phyloP scores from a whole-genome alignment of 2,113 vertebrate species.

The Aspidoscelis tigris region DNA sequence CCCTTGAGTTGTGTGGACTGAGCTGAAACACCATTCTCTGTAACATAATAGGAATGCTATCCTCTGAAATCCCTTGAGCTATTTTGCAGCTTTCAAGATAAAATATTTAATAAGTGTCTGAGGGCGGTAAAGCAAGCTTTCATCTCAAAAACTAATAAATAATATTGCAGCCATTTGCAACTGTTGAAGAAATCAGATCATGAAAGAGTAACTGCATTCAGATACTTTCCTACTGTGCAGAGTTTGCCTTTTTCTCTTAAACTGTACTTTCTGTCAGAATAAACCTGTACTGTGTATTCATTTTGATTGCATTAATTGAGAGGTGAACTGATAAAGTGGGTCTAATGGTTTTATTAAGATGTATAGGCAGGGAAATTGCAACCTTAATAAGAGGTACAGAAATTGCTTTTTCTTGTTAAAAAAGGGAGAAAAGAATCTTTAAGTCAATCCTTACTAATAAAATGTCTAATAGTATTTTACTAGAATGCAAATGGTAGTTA shows the following conservation, averaged over 20 bases:
- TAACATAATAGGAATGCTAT: conserved; percentile 15
- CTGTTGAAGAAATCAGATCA: conserved; percentile 21
- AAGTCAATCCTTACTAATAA: neutral
- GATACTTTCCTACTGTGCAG: conserved; percentile 7
- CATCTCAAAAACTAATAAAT: conserved; percentile 31
- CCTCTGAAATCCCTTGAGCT: conserved; percentile 22
- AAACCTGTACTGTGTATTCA: conserved; percentile 4
- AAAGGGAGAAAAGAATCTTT: neutral
- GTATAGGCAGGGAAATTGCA: neutral
- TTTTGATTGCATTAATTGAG: conserved; percentile 19
- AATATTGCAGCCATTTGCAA: conserved; percentile 32
- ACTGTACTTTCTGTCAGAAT: conserved; percentile 4
- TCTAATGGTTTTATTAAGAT: conserved; percentile 16
- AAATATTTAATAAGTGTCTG: conserved; percentile 35
- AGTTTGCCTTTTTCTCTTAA: neutral
- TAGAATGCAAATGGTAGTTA: neutral
- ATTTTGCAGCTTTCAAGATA: conserved; percentile 26
- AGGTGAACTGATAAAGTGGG: conserved; percentile 18
- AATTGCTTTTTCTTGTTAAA: conserved; percentile 16
- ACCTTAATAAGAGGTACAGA: neutral
- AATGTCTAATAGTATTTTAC: neutral
- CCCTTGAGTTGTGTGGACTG: neutral
- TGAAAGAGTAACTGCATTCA: conserved; percentile 24
- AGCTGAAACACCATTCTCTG: neutral
- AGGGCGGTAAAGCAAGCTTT: conserved; percentile 28